Conservation (phyloP, 2,888 invertebrate species). For the Mystacides longicornis region DNA sequence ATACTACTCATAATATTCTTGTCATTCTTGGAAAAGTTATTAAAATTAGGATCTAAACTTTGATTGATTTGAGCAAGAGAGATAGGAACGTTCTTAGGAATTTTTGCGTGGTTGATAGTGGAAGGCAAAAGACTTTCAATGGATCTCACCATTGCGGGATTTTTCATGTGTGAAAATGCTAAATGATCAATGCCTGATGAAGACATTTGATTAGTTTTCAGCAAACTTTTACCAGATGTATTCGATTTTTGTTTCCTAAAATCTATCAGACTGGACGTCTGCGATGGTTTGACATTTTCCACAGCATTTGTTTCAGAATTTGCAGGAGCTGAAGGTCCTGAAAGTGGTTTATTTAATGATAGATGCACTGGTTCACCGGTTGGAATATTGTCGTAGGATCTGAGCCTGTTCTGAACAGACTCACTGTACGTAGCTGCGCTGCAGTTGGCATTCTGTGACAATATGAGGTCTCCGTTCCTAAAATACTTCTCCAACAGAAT, state of each 20-base stretch:
- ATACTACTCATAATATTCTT: slow-evolving; percentile 19
- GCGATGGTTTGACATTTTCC: slow-evolving; percentile 35
- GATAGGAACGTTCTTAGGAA: slow-evolving; percentile 34
- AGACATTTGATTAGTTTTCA: slow-evolving; percentile 36
- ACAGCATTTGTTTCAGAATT: slow-evolving; percentile 25
- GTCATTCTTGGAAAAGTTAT: slow-evolving; percentile 27
- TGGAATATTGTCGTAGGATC: slow-evolving; percentile 64
- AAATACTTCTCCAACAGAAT: slow-evolving; percentile 78
- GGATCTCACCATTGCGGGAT: slow-evolving; percentile 4
- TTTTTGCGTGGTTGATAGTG: slow-evolving; percentile 33
- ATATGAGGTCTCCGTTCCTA: slow-evolving; percentile 67
- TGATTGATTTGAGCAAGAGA: slow-evolving; percentile 34
- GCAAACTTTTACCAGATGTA: slow-evolving; percentile 37
- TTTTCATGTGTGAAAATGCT: not conserved
- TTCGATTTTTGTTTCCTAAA: slow-evolving; percentile 38
- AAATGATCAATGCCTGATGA: slow-evolving; percentile 1
- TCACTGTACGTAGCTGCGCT: slow-evolving; percentile 72
- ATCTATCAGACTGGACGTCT: slow-evolving; percentile 40
- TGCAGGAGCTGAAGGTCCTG: slow-evolving; percentile 14
- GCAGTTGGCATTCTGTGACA: slow-evolving; percentile 65
- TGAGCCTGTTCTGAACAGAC: slow-evolving; percentile 69
- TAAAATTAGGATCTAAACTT: slow-evolving; percentile 26
- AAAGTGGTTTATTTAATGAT: slow-evolving; percentile 6
- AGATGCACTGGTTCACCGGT: slow-evolving; percentile 26
- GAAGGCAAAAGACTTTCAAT: slow-evolving; percentile 15